Evolutionary conservation across 2,888 invertebrate species (phyloP).

Genomic region (Leptarthrus brevirostris): DNA sequence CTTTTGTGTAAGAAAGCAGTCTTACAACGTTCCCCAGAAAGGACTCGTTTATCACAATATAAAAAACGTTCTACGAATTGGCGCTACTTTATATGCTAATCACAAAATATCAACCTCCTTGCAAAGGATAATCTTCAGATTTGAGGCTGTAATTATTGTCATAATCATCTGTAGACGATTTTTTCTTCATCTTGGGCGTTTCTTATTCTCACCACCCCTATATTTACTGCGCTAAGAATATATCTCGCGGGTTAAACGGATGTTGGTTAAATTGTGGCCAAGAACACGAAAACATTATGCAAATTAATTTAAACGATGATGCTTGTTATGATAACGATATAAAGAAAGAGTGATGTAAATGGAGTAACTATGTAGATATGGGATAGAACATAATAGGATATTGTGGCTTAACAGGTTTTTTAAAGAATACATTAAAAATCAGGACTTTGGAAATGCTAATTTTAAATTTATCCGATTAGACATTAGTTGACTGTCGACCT

Average conservation of each 20-base stretch:
- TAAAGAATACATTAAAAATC: no score
- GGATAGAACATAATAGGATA: no score
- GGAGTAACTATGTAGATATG: not conserved
- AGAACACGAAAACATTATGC: conserved; percentile 40
- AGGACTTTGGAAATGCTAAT: no score
- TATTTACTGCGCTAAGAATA: not conserved
- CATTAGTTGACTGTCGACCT: no score
- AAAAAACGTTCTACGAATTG: no score
- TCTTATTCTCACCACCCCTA: conserved; percentile 15
- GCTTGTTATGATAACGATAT: conserved; percentile 11
- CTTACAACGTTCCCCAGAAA: no score
- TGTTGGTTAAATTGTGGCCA: conserved; percentile 14
- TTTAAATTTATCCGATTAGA: no score
- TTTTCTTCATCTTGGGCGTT: conserved; percentile 50
- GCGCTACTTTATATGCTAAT: conserved; percentile 44
- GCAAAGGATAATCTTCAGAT: conserved; percentile 44
- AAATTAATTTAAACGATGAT: conserved; percentile 49
- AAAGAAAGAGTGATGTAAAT: not conserved
- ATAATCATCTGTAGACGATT: conserved; percentile 63
- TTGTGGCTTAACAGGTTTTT: no score
- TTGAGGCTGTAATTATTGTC: conserved; percentile 61
- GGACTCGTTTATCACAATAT: no score
- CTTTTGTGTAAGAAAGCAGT: no score
- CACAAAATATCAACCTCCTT: conserved; percentile 32
- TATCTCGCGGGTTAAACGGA: not conserved